These are phyloP conservation scores for Callithrix jacchus DNA, from an alignment of 2,113 vertebrate species.

Conservation along the genomic window DNA sequence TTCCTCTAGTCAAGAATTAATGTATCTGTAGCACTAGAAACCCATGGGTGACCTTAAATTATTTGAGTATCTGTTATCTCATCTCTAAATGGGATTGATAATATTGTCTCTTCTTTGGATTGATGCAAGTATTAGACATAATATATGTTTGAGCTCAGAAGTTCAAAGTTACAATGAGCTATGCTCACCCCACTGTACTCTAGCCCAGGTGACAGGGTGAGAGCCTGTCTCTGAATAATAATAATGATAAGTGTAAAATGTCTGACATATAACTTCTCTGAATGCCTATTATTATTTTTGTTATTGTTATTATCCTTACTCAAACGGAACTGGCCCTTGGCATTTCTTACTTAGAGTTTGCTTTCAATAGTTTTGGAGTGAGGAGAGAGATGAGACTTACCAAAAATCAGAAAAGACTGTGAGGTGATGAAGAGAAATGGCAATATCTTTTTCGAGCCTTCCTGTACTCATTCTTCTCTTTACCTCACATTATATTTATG, in stretches of 20 bases:
- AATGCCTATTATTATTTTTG: background rate
- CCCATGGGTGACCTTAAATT: background rate
- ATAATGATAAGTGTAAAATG: background rate
- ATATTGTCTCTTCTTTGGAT: background rate
- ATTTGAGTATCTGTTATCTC: background rate
- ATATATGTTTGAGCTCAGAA: background rate
- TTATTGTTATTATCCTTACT: background rate
- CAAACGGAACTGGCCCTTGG: background rate
- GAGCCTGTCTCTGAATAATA: no score
- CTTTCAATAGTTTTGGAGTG: conserved; percentile 2
- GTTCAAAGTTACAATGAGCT: no score
- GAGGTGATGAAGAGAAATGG: background rate
- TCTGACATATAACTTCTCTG: background rate
- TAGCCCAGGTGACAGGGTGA: no score
- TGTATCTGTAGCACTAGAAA: background rate
- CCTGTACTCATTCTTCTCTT: background rate
- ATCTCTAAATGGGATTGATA: background rate
- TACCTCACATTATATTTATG: background rate
- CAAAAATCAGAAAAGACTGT: background rate
- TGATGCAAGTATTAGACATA: background rate
- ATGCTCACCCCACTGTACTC: no score
- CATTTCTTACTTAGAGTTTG: background rate
- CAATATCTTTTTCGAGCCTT: background rate
- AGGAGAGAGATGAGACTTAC: background rate
- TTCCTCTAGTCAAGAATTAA: background rate